A percentile compares a stretch with the other conserved stretches of the same genome.
These are phyloP conservation scores for Isaurus tuberculatus DNA, from an alignment of 92 coral and sea anemone genomes.

Conservation along the genomic window DNA sequence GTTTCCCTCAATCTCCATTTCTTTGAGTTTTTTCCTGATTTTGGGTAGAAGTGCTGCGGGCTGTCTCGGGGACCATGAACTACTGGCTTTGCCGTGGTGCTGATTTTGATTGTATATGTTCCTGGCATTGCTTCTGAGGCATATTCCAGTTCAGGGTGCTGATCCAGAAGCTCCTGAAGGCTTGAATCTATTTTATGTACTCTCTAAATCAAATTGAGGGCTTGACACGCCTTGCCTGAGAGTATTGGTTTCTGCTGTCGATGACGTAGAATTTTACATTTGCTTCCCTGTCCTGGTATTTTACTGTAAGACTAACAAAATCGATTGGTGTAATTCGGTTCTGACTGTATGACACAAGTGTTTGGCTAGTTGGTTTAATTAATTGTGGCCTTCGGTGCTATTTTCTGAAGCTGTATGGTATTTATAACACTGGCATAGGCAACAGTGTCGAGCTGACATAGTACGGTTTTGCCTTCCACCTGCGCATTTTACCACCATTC, in stretches of 20 bases:
- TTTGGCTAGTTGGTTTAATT: conserved; percentile 68
- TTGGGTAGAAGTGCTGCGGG: conserved; percentile 64
- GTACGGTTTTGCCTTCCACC: conserved; percentile 48
- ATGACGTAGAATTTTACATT: conserved; percentile 60
- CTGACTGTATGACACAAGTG: conserved; percentile 61
- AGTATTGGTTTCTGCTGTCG: conserved; percentile 63
- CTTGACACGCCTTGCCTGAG: conserved; percentile 66
- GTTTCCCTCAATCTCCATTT: conserved; percentile 61
- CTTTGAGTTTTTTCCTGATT: conserved; percentile 45
- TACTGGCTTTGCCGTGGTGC: conserved; percentile 50
- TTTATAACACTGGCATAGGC: conserved; percentile 62
- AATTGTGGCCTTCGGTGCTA: conserved; percentile 59
- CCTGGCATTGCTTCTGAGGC: conserved; percentile 68
- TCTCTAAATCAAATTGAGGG: conserved; percentile 58
- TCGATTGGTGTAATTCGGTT: conserved; percentile 64
- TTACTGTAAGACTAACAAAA: conserved; percentile 45
- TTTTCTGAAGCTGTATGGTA: conserved; percentile 51
- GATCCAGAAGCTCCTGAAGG: conserved; percentile 54
- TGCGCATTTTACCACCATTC: conserved; percentile 63
- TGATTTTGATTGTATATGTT: conserved; percentile 52
- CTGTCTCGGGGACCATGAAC: conserved; percentile 69
- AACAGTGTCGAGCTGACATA: conserved; percentile 57
- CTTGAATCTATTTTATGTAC: conserved; percentile 49
- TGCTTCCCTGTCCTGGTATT: conserved; percentile 42
- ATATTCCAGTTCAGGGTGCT: conserved; percentile 57